phyloP scores from a whole-genome alignment of 2,888 invertebrate species.

The Lycocerus yunnanus region DNA sequence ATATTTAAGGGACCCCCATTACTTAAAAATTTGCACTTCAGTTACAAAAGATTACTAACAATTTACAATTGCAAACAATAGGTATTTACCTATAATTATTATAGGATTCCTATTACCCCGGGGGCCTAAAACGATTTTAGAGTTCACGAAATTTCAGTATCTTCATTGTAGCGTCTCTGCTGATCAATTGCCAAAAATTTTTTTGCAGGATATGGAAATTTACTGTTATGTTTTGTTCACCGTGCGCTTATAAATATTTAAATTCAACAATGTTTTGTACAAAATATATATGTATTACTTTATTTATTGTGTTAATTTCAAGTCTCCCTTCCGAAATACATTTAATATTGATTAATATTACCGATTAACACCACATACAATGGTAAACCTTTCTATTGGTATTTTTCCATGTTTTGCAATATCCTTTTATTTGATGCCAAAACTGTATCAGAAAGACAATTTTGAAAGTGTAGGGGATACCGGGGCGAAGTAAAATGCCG shows the following conservation, averaged over 20 bases:
- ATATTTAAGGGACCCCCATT: too few species aligned
- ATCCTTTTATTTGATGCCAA: background rate
- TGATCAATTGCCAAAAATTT: too few species aligned
- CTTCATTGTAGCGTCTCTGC: too few species aligned
- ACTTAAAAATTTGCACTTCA: too few species aligned
- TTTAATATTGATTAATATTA: background rate
- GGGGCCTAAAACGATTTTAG: too few species aligned
- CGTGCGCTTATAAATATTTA: background rate
- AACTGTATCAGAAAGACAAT: background rate
- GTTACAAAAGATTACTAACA: too few species aligned
- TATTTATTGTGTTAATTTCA: too few species aligned
- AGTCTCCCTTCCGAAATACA: background rate
- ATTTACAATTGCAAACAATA: too few species aligned
- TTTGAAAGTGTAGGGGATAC: background rate
- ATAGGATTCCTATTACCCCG: too few species aligned
- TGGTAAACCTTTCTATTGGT: background rate
- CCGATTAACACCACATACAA: background rate
- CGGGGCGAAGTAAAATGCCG: background rate
- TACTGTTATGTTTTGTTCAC: background rate
- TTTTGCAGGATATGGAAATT: background rate
- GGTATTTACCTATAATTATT: too few species aligned
- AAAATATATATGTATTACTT: too few species aligned
- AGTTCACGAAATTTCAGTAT: too few species aligned
- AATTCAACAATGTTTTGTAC: background rate
- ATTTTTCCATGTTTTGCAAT: constrained; percentile 1